These are phyloP conservation scores for Arizona elegans DNA, from an alignment of 2,113 vertebrate genomes.

Conservation along the genomic window DNA sequence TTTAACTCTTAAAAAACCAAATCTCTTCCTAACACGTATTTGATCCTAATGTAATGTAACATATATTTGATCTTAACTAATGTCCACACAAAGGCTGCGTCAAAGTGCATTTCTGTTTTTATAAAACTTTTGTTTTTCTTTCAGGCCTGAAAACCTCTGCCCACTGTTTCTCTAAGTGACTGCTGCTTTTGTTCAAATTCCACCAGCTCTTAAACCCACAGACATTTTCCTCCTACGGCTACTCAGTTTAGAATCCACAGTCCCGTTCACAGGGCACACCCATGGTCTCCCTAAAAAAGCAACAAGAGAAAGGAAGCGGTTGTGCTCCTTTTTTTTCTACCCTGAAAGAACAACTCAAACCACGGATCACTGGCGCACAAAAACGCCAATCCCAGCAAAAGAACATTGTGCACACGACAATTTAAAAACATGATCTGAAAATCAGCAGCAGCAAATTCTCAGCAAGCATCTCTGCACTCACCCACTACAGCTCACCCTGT, in stretches of 20 bases:
- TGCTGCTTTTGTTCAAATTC: not conserved
- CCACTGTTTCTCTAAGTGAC: not conserved
- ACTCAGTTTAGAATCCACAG: not conserved
- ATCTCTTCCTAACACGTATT: not conserved
- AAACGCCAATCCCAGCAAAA: not conserved
- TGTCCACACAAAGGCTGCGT: not conserved
- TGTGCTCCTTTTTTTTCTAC: not conserved
- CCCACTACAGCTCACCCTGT: not conserved
- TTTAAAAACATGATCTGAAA: not conserved
- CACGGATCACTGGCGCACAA: rapidly evolving
- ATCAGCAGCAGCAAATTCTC: no score
- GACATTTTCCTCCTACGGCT: not conserved
- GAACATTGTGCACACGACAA: not conserved
- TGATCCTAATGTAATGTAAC: no score
- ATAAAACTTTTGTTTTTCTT: not conserved
- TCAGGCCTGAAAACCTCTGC: not conserved
- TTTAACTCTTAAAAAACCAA: not conserved
- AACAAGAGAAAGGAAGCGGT: not conserved
- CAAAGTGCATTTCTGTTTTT: not conserved
- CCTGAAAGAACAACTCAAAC: not conserved
- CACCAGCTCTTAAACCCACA: not conserved
- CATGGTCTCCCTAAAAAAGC: not conserved
- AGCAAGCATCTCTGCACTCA: not conserved
- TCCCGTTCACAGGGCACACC: not conserved
- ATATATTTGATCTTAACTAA: not conserved